Base-by-base conservation (phyloP, 2,113 vertebrate species). In the Onychostoma macrolepis region DNA sequence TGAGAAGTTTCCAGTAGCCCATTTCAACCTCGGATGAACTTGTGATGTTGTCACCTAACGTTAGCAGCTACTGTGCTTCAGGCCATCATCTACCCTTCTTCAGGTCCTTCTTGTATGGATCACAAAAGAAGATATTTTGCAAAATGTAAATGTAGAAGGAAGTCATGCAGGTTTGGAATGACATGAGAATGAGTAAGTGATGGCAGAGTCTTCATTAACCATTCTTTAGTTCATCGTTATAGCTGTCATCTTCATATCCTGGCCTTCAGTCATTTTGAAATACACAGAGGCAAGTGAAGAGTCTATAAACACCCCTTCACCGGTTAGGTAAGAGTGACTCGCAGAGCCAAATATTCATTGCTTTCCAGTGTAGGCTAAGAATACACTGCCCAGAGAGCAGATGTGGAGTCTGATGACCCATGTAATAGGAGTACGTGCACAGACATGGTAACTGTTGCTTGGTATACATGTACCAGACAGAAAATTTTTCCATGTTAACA, bases 1-100 rank as follows among this genome's bases (percentile, higher is more conserved):
- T 67, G 81, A 83, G 65, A 83, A 83, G 19, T 71, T 83, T 83
- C 65, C 81, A 53, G 61, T n/a, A 53, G 65, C 28, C 43, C 11
- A 30, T 83, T 45, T 28, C 6, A 11, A 53, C 28, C 63, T 36
- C 48, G 11, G 28, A 21, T n/a, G 11, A 69, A 71, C 28, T 53
- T 71, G 65, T 36, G 80, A 67, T 82, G 41, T 71, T 83, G 63
- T 50, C 28, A 28, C 19, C 38, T 63, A 58, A 50, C 21, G 8
- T 83, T 71, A 36, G 61, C 61, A 45, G 4, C 63, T 71, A 69
- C 80, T 17, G 13, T 67, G n/a, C 28, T 33, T 50, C 26, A 58
- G 9, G 3, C 24, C 21, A 61, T n/a, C 24, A n/a, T n/a, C 56
- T 61, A n/a, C 7, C 56, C 0, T n/a, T 3, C 21, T 10, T 61